Evolutionary conservation across 2,888 invertebrate genomes (phyloP).

Genomic region (Tachina lurida): DNA sequence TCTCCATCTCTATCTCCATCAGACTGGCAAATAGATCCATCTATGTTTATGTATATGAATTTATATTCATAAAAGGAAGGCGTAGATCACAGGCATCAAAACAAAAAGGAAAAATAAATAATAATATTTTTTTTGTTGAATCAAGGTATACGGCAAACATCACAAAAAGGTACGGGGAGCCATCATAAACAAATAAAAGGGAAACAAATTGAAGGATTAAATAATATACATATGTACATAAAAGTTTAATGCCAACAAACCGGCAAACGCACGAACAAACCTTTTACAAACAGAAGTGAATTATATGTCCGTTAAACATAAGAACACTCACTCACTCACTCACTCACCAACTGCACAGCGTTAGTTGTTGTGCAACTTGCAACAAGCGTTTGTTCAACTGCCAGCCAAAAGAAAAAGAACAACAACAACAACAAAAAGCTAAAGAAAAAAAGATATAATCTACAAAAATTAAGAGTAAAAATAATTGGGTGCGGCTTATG

Average conservation of each 20-base stretch:
- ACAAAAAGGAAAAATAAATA: constrained; percentile 3
- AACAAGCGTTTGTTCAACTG: constrained; percentile 21
- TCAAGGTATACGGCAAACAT: constrained; percentile 47
- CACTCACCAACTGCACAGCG: background rate
- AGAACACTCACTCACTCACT: constrained; percentile 12
- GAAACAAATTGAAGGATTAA: constrained; percentile 45
- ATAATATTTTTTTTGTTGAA: background rate
- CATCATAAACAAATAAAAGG: constrained; percentile 29
- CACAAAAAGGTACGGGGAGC: constrained; percentile 45
- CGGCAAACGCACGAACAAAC: constrained; percentile 24
- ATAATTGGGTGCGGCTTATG: constrained; percentile 56
- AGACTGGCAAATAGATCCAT: constrained; percentile 20
- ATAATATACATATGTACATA: constrained; percentile 1
- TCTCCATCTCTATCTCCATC: background rate
- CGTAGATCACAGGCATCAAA: constrained; percentile 22
- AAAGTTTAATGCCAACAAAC: constrained; percentile 5
- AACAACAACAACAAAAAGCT: background rate
- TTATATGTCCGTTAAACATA: constrained; percentile 36
- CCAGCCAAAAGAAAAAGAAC: background rate
- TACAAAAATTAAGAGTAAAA: constrained; percentile 37
- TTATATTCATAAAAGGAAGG: constrained; percentile 2
- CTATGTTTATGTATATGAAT: background rate
- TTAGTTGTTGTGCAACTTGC: constrained; percentile 26
- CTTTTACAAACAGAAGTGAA: constrained; percentile 51
- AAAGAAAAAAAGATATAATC: constrained; percentile 4